Percentiles rank a stretch among this genome's conserved stretches.
phyloP scores from a whole-genome alignment of 2,888 invertebrate genomes.

The Petrolisthes manimaculis region DNA sequence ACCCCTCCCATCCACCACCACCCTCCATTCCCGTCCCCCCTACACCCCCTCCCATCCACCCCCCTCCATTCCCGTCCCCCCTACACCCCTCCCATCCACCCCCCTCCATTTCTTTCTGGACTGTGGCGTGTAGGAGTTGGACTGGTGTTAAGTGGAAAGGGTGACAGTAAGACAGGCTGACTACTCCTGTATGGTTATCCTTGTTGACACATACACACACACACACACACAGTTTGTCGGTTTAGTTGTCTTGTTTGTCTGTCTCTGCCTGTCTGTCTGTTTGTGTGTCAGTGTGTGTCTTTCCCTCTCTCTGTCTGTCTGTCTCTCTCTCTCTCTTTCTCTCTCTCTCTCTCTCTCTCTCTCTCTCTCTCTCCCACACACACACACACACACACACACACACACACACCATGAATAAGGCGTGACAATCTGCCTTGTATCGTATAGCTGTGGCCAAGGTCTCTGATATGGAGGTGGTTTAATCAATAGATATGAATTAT shows the following conservation, averaged over 20 bases:
- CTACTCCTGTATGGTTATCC: no score
- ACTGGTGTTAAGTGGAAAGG: no score
- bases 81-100: background rate
- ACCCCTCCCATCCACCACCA: background rate
- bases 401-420: background rate
- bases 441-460: no score
- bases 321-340: background rate
- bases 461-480: no score
- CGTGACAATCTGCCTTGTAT: no score
- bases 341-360: background rate
- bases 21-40: no score
- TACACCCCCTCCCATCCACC: background rate
- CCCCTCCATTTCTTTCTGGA: background rate
- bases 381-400: slow-evolving; percentile 11
- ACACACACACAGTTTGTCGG: background rate
- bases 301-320: background rate
- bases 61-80: background rate
- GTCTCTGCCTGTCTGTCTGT: background rate
- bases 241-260: background rate
- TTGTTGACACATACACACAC: no score
- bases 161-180: no score
- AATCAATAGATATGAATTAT: no score
- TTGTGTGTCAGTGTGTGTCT: background rate
- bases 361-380: background rate
- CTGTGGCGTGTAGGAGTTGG: no score